A percentile compares a stretch with the other conserved stretches of the same genome.
Evolutionary conservation across 2,113 vertebrate genomes (phyloP).

Genomic region (Oreamnos americanus): DNA sequence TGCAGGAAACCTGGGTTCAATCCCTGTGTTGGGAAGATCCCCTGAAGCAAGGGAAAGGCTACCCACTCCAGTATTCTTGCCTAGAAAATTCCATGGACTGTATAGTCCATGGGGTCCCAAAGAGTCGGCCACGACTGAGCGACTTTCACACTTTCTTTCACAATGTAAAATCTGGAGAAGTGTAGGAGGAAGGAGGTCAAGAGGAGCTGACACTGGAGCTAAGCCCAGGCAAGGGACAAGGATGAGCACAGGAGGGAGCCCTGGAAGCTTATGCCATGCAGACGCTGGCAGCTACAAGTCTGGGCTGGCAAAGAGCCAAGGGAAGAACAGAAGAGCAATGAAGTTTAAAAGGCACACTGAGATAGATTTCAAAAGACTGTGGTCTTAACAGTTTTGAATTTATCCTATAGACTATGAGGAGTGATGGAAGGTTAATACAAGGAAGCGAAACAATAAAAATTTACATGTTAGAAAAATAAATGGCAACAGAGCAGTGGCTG

Average conservation of each 20-base stretch:
- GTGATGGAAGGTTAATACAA: neutral
- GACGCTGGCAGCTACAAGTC: neutral
- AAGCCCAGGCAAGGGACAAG: neutral
- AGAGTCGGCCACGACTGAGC: neutral
- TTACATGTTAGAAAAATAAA: conserved; percentile 11
- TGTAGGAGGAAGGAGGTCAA: neutral
- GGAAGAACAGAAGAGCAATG: neutral
- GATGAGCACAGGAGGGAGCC: neutral
- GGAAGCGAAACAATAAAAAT: neutral
- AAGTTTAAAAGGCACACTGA: neutral
- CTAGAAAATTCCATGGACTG: neutral
- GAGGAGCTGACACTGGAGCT: neutral
- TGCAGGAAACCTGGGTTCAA: neutral
- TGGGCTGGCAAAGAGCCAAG: neutral
- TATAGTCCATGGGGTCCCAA: neutral
- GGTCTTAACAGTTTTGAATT: neutral
- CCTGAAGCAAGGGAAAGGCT: neutral
- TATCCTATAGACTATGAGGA: neutral
- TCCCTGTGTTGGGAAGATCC: neutral
- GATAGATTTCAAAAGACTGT: neutral
- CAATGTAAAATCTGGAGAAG: neutral
- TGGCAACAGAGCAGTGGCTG: neutral
- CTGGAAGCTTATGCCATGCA: neutral
- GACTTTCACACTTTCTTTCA: neutral
- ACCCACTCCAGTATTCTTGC: neutral